A percentile compares a stretch with the other conserved stretches of the same genome.
These are phyloP conservation scores for Stictocephala bisonia DNA, from an alignment of 2,888 invertebrate species.

Conservation along the genomic window DNA sequence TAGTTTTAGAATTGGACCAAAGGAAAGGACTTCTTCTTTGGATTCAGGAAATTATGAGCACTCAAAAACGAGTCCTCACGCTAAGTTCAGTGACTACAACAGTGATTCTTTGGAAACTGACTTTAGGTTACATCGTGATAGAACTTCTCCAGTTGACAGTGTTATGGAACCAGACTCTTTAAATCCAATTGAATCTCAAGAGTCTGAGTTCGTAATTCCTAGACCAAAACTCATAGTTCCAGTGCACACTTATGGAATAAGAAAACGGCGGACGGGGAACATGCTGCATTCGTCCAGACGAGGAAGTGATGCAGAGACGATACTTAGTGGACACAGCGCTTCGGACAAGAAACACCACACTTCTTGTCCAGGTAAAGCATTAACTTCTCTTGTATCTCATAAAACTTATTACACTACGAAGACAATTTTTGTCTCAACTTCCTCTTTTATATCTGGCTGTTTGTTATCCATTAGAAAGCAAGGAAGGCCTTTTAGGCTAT, in stretches of 20 bases:
- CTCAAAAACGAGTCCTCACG: background rate
- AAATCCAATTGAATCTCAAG: slow-evolving; percentile 29
- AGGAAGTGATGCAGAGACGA: slow-evolving; percentile 52
- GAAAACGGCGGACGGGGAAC: slow-evolving; percentile 85
- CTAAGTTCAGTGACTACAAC: slow-evolving; percentile 8
- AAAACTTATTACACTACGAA: too few species aligned
- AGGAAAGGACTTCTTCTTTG: slow-evolving; percentile 29
- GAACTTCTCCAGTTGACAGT: slow-evolving; percentile 24
- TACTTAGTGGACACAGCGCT: slow-evolving; percentile 28
- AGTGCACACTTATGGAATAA: slow-evolving; percentile 85
- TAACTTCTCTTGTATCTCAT: too few species aligned
- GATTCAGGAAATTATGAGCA: slow-evolving; percentile 31
- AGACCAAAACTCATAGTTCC: slow-evolving; percentile 88
- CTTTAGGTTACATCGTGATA: background rate
- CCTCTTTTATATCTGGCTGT: background rate
- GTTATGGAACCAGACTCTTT: slow-evolving; percentile 20
- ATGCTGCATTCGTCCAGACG: slow-evolving; percentile 52
- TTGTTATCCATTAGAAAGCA: too few species aligned
- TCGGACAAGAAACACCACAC: slow-evolving; percentile 60
- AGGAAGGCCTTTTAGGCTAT: too few species aligned
- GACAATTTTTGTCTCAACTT: too few species aligned
- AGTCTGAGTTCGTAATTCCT: slow-evolving; percentile 80
- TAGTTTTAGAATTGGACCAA: slow-evolving; percentile 32
- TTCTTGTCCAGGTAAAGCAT: slow-evolving; percentile 61
- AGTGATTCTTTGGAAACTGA: slow-evolving; percentile 24